Base-by-base conservation (phyloP, 2,797 vertebrate species). In the Hapalemur alaotrensis region DNA sequence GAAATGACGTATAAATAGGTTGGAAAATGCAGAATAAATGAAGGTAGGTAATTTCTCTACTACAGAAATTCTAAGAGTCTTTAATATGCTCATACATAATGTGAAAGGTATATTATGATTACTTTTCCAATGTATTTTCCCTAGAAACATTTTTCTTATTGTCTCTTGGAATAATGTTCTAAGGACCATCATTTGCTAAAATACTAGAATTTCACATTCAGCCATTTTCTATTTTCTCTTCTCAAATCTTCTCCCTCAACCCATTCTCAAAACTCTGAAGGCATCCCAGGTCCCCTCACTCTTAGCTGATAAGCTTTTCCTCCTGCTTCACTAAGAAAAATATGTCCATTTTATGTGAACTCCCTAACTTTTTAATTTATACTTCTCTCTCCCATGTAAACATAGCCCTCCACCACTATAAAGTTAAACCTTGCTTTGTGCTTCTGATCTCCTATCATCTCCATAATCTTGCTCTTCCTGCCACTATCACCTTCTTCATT, bases 131-230 rank as follows among this genome's bases (percentile, higher is more conserved):
- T n/a, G 4, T 70, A 76, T 90, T 54, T 91, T 10, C 28, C 67
- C 48, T 80, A 87, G 80, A 96, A 96, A 72, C 32, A 95, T 54
- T 90, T 95, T 95, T 85, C 59, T 95, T 57, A 73, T 89, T 89
- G 61, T 84, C 84, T 96, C 50, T 25, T 69, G 4, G 41, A 96
- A 96, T 75, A 95, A 95, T 93, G 25, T 91, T 93, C 61, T 93
- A 18, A 93, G 15, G 30, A 46, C 63, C 7, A 70, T 57, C 25
- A 95, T 92, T 96, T 96, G 59, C 35, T 88, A 90, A 81, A 90
- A 89, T 70, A 84, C 18, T 87, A 5, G 14, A 70, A 81, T 95
- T 95, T 96, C 61, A 59, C 41, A 88, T 61, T 80, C 52, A 94
- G 57, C 32, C 14, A 90, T 92, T 96, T 96, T 92, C 22, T 70